Evolutionary conservation across 2,888 invertebrate genomes (phyloP).

Genomic region (Ptychoptera contaminata): DNA sequence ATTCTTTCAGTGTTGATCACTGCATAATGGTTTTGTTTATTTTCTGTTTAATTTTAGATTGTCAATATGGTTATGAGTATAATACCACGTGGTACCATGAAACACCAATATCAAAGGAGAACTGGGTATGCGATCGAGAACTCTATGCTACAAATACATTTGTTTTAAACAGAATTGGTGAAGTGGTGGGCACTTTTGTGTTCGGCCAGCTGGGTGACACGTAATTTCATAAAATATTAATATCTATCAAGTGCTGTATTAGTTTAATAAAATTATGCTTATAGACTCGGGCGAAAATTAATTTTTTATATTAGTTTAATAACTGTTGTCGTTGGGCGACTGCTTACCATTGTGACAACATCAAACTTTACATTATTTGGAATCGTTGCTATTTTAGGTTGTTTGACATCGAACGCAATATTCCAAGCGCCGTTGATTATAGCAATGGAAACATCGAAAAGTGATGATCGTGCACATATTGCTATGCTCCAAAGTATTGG

Average conservation of each 20-base stretch:
- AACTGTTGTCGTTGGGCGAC: constrained; percentile 30
- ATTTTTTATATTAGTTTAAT: constrained; percentile 34
- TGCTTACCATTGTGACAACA: constrained; percentile 27
- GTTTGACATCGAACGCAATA: constrained; percentile 30
- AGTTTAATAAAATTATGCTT: constrained; percentile 9
- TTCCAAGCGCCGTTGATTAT: constrained; percentile 35
- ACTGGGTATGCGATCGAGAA: constrained; percentile 41
- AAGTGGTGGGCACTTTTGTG: constrained; percentile 37
- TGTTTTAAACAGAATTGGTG: constrained; percentile 35
- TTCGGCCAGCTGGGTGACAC: constrained; percentile 41
- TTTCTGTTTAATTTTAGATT: constrained; percentile 19
- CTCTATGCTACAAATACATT: constrained; percentile 38
- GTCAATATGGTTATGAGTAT: constrained; percentile 38
- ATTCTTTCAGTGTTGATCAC: background rate
- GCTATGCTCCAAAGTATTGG: constrained; percentile 35
- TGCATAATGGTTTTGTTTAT: too few relatives aligned
- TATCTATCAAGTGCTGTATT: background rate
- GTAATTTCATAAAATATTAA: constrained; percentile 23
- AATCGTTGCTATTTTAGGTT: constrained; percentile 29
- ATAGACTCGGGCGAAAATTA: constrained; percentile 34
- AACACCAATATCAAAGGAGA: constrained; percentile 34
- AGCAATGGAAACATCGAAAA: constrained; percentile 37
- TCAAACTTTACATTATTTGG: constrained; percentile 30
- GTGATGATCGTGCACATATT: constrained; percentile 33
- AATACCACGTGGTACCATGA: constrained; percentile 35